phyloP scores from a whole-genome alignment of 2,113 vertebrate genomes.

The Synchiropus splendidus region DNA sequence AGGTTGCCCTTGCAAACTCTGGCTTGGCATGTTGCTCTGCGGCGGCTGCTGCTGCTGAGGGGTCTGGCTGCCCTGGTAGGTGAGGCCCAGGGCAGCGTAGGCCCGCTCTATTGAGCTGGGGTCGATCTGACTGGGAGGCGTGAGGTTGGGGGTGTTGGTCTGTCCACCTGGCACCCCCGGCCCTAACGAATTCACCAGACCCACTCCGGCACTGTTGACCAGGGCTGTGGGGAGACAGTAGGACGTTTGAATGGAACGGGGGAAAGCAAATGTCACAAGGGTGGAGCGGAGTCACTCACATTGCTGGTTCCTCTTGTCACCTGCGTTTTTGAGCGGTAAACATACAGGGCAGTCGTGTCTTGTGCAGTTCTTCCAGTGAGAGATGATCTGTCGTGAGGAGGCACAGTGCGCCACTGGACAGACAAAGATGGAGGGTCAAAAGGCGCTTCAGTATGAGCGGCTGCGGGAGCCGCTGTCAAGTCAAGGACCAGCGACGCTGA shows the following conservation, averaged over 20 bases:
- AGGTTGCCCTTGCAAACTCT: slow-evolving; percentile 75
- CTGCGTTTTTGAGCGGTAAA: slow-evolving; percentile 93
- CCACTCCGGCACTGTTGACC: slow-evolving; percentile 76
- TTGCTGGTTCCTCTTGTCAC: slow-evolving; percentile 95
- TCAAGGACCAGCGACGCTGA: neutral
- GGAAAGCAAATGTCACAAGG: neutral
- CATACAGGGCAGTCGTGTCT: slow-evolving; percentile 97
- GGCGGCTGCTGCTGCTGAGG: slow-evolving; percentile 72
- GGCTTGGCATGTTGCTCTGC: slow-evolving; percentile 65
- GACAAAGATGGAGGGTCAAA: slow-evolving; percentile 16
- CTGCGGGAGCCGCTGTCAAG: neutral
- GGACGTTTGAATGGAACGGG: neutral
- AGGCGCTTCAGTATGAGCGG: slow-evolving; percentile 39
- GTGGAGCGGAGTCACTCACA: slow-evolving; percentile 69
- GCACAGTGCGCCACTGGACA: slow-evolving; percentile 91
- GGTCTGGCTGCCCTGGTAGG: slow-evolving; percentile 92
- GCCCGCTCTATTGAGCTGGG: slow-evolving; percentile 96
- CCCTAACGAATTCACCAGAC: slow-evolving; percentile 75
- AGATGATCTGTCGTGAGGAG: slow-evolving; percentile 98
- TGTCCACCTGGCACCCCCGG: slow-evolving; percentile 79
- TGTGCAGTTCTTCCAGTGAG: slow-evolving; percentile 99
- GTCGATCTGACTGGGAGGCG: slow-evolving; percentile 89
- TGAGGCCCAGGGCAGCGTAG: slow-evolving; percentile 90
- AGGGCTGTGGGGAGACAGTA: slow-evolving; percentile 65
- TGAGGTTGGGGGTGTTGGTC: slow-evolving; percentile 76